These are phyloP conservation scores for Hippocampus zosterae DNA, from an alignment of 2,113 vertebrate species.

Conservation along the genomic window DNA sequence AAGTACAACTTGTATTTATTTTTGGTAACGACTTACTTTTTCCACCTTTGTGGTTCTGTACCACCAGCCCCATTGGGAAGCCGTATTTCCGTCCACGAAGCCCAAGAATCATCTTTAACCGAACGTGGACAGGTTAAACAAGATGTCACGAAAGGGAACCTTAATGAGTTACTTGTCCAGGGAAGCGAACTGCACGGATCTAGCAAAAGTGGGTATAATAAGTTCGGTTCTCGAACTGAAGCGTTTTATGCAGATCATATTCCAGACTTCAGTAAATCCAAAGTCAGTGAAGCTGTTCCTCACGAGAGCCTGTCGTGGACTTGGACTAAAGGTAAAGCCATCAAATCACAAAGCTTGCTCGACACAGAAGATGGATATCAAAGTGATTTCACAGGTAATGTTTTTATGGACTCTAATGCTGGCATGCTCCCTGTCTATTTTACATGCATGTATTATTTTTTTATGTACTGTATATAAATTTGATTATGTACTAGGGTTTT, in stretches of 20 bases:
- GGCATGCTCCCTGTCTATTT: background rate
- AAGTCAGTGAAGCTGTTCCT: background rate
- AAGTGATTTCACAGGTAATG: slow-evolving; percentile 47
- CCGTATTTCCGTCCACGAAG: background rate
- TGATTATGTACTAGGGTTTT: slow-evolving; percentile 31
- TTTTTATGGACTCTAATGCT: background rate
- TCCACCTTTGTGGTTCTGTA: slow-evolving; percentile 17
- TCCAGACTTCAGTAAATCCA: too few relatives aligned
- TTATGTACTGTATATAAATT: background rate
- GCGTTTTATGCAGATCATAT: background rate
- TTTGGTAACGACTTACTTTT: slow-evolving; percentile 6
- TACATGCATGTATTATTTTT: background rate
- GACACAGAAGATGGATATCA: slow-evolving; percentile 31
- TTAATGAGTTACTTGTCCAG: background rate
- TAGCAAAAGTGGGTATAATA: background rate
- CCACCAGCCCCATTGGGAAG: slow-evolving; percentile 14
- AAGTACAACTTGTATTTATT: slow-evolving; percentile 29
- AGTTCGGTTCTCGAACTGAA: background rate
- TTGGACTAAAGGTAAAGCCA: slow-evolving; percentile 9
- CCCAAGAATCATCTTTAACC: background rate
- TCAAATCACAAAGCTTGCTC: background rate
- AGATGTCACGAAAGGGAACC: background rate
- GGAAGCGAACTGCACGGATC: background rate
- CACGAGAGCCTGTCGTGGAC: slow-evolving; percentile 15
- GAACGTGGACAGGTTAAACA: background rate